Evolutionary conservation across 2,113 vertebrate species (phyloP), one percentile per base, ranked within the genome.

Genomic region (Chascanopsetta lugubris): DNA sequence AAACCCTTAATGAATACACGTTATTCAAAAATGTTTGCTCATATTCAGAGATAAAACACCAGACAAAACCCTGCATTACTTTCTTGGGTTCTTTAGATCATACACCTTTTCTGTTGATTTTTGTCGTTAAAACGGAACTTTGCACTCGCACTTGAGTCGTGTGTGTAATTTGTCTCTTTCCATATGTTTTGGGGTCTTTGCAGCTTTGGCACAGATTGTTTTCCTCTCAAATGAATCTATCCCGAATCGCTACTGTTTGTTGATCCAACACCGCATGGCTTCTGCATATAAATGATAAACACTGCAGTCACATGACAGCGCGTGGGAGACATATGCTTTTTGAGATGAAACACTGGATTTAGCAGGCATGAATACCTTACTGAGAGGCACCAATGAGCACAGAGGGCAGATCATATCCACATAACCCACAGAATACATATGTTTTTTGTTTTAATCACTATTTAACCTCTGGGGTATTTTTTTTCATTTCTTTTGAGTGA

Each of bases 241-340:
- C 68, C 24, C 40, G 47, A 60, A 68, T 74, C 62, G 63, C 64
- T 42, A 15, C 45, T 49, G 72, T 75, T 68, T 88, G 86, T 84
- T 87, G 79, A 71, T 72, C 63, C 77, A 85, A 69, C 79, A 72
- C 61, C 45, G 75, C 55, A 62, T 30, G 64, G 32, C 45, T 80
- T 68, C 65, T 75, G 69, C 61, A 71, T 81, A 48, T 48, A 68
- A 69, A 75, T 61, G 69, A 84, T 77, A 71, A 81, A 84, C 80
- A 72, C 78, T 65, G 79, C 77, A 80, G 79, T 88, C 79, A 66
- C 46, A 53, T 82, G 80, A 82, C 77, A 49, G 53, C 32, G 87
- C 56, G 85, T 87, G 85, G 85, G 89, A 75, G 83, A 85, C 74
- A 81, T 79, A 85, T 84, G 83, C 80, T 86, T 80, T 85, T 85